Evolutionary conservation across 2,797 vertebrate genomes (phyloP), one percentile per base, ranked within the genome.

Genomic region (Centroberyx gerrardi): DNA sequence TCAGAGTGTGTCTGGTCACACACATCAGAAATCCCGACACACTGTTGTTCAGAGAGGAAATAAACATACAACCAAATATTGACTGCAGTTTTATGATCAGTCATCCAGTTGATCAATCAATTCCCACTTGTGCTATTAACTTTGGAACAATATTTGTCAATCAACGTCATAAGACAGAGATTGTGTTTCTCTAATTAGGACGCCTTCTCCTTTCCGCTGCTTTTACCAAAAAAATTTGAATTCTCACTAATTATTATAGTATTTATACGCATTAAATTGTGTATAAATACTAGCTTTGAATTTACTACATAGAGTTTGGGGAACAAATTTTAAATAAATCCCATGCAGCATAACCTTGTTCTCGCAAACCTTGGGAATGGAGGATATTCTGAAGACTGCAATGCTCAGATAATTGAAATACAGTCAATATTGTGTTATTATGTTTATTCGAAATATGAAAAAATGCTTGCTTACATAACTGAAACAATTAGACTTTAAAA

Each of bases 111-210:
- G 87, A 95, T 95, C 91, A 93, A 94, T 95, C 90, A 84, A 92
- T 93, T 94, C 85, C 92, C 90, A 88, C 88, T 87, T 91, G 90
- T 90, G 87, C 85, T 86, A 88, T 91, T 90, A 92, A 83, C 80
- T 90, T 85, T 88, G 83, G 82, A 89, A 93, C 93, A 94, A 89
- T 94, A 93, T 95, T 94, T 94, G 88, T 90, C 85, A 93, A 90
- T 88, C 85, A 83, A 82, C 86, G 76, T 72, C 83, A 80, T 65
- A 76, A 78, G 81, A 80, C 51, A 69, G 27, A 55, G 49, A 71
- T 17, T 83, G 62, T 36, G 72, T 75, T 27, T 53, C 33, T 77
- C 56, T 22, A 78, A 70, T 73, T 38, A 22, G 10, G 17, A 44
- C n/a, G 15, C 14, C 8, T 65, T 49, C 15, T 68, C 5, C 13